A percentile compares a stretch with the other conserved stretches of the same genome.
Conservation (phyloP, 2,113 vertebrate species). For the Pterocles burchelli region DNA sequence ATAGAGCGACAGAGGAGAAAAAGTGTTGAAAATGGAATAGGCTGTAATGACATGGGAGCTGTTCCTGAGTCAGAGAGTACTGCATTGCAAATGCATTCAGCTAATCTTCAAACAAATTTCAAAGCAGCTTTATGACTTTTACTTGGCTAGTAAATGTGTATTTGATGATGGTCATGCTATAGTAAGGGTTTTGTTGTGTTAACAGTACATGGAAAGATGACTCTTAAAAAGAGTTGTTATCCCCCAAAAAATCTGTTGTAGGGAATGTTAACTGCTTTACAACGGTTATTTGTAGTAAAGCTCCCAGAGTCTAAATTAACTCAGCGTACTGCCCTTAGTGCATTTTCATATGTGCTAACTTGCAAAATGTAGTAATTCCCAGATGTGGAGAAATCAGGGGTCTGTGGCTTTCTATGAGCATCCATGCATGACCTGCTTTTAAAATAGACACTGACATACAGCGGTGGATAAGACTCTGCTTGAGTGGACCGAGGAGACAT, state of each 20-base stretch:
- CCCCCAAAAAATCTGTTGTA: background rate
- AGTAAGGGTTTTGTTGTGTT: background rate
- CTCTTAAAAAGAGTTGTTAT: background rate
- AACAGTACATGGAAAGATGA: background rate
- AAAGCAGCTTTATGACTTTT: background rate
- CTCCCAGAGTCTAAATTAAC: background rate
- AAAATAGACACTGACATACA: background rate
- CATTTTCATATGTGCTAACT: constrained; percentile 33
- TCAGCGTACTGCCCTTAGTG: background rate
- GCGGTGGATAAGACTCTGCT: background rate
- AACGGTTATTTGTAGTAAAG: background rate
- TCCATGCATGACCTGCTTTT: constrained; percentile 44
- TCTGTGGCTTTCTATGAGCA: constrained; percentile 18
- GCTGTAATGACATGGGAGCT: background rate
- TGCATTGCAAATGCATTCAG: background rate
- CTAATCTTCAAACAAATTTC: background rate
- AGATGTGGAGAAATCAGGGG: background rate
- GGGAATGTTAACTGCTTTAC: background rate
- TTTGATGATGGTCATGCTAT: background rate
- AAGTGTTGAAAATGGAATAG: background rate
- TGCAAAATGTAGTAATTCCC: constrained; percentile 50
- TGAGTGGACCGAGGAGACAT: background rate
- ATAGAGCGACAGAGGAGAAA: background rate
- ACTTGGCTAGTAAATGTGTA: background rate
- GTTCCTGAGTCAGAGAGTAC: background rate